Evolutionary conservation across 2,888 invertebrate species (phyloP), one percentile per base, ranked within the genome.

Genomic region (Pyrgus malvae): DNA sequence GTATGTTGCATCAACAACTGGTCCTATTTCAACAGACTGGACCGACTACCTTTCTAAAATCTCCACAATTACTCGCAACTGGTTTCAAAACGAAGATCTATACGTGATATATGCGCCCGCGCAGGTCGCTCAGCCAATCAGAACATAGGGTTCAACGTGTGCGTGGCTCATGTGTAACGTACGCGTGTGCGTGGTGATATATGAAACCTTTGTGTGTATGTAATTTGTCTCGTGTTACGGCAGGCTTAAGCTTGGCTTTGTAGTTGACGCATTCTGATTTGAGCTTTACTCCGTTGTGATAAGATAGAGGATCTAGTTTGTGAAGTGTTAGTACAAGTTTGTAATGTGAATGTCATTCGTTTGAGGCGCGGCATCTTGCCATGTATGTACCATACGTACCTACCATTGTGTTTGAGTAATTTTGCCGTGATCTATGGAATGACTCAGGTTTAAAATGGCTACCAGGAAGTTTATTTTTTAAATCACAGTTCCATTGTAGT

Each of bases 11-110:
- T 17, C 48, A 48, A 48, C 48, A 53, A 53, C 51, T 53, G 14
- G 51, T 50, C 38, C 53, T 53, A 53, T 84, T 83, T 78, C 83
- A 74, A 78, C 74, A 78, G 66, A 75, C 72, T 64, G 68, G 69
- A 69, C 67, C 50, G 67, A 68, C 78, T 72, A 79, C 88, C 89
- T 90, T 90, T 89, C 89, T 89, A 90, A 87, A 87, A 88, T 87
- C 87, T 87, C 78, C 59, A 77, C 84, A 78, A 80, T 83, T 83
- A 83, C 78, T 70, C 72, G 72, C 80, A 53, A 83, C 85, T 69
- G 61, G 86, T 86, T 87, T 81, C 79, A 80, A 84, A 81, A 81
- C 61, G 57, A 65, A 66, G 77, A 76, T 70, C 70, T 69, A 65
- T 53, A 51, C 54, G 70, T 74, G 72, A 70, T 73, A 71, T 74